Percentiles rank a stretch among this genome's conserved stretches.
Evolutionary conservation across 2,797 vertebrate species (phyloP).

Genomic region (Pangasius krempfi): DNA sequence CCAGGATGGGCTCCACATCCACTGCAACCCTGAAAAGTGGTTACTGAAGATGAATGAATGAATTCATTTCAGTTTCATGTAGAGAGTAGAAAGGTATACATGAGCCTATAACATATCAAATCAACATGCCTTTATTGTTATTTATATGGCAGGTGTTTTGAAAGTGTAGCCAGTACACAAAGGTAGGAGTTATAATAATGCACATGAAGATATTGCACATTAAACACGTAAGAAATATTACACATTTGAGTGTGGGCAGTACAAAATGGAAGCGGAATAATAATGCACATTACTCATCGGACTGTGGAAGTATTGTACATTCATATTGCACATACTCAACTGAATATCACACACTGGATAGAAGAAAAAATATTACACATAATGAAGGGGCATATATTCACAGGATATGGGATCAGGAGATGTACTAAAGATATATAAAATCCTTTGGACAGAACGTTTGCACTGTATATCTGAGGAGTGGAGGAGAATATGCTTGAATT

Average conservation of each 20-base stretch:
- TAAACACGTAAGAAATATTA: conserved; percentile 1
- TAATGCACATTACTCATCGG: neutral
- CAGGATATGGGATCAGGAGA: neutral
- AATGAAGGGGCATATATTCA: neutral
- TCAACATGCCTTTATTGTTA: neutral
- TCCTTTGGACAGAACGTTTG: neutral
- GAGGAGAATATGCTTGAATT: neutral
- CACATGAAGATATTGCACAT: conserved; percentile 4
- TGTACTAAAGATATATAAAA: neutral
- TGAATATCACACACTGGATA: neutral
- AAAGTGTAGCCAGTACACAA: neutral
- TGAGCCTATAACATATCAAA: no score
- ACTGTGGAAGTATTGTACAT: neutral
- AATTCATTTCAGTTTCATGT: neutral
- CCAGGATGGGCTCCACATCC: neutral
- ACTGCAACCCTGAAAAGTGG: neutral
- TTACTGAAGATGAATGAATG: neutral
- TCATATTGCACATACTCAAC: neutral
- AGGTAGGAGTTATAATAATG: neutral
- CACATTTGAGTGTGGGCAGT: neutral
- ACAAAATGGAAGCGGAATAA: neutral
- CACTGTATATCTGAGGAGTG: neutral
- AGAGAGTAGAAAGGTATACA: neutral
- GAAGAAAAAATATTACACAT: neutral
- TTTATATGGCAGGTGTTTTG: neutral